Evolutionary conservation across 2,113 vertebrate species (phyloP).

Genomic region (cattle (Bos taurus)): DNA sequence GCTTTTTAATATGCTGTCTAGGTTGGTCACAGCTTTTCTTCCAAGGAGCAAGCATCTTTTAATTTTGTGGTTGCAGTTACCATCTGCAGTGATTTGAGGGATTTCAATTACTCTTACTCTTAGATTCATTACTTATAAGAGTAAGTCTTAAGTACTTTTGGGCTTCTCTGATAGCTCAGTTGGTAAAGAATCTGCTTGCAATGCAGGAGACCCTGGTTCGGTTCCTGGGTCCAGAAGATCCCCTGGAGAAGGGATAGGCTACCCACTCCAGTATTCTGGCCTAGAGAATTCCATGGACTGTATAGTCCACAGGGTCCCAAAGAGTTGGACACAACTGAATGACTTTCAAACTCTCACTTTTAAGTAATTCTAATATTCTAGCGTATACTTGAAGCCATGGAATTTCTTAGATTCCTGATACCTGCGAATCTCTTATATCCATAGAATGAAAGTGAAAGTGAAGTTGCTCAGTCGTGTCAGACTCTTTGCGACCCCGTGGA

Average conservation of each 20-base stretch:
- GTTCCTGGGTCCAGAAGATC: not conserved
- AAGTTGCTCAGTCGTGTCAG: no score
- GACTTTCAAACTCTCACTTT: not conserved
- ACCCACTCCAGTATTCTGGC: not conserved
- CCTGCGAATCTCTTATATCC: not conserved
- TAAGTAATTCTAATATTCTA: not conserved
- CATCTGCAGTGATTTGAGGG: not conserved
- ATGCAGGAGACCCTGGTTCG: not conserved
- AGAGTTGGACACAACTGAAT: not conserved
- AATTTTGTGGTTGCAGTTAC: not conserved
- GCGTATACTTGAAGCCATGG: not conserved
- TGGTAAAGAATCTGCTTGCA: not conserved
- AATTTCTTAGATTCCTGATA: not conserved
- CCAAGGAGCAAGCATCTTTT: not conserved
- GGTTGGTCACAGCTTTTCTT: not conserved
- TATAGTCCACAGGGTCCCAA: accelerated
- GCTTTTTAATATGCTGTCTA: not conserved
- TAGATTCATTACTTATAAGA: not conserved
- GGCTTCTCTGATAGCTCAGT: not conserved
- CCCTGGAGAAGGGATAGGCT: not conserved
- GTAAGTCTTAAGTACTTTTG: not conserved
- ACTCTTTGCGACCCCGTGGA: no score
- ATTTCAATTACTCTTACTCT: not conserved
- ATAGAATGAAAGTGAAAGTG: not conserved
- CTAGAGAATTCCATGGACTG: not conserved